phyloP scores from a whole-genome alignment of 2,888 invertebrate species.

The Anoncus sp. region DNA sequence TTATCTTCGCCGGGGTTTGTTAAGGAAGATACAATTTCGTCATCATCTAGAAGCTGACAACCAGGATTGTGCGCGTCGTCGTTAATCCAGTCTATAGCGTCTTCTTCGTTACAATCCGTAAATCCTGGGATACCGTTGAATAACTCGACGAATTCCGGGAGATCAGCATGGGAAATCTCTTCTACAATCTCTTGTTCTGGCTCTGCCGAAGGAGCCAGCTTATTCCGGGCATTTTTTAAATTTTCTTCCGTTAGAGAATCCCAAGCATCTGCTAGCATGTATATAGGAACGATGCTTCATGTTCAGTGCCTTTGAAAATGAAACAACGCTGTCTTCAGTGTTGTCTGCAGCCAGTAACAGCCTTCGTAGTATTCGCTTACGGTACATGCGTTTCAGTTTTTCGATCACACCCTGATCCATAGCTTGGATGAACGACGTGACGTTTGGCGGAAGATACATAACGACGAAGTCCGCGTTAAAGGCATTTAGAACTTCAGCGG shows the following conservation, averaged over 20 bases:
- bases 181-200: slow-evolving; percentile 22
- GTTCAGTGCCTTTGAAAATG: slow-evolving; percentile 55
- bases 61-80: slow-evolving; percentile 45
- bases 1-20: no score
- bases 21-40: slow-evolving; percentile 50
- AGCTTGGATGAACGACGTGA: slow-evolving; percentile 70
- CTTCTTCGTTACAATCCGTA: slow-evolving; percentile 41
- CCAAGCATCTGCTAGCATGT: slow-evolving; percentile 61
- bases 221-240: slow-evolving; percentile 62
- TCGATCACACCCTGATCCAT: slow-evolving; percentile 73
- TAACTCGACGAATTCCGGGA: slow-evolving; percentile 18
- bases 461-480: slow-evolving; percentile 59
- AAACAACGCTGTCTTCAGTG: slow-evolving; percentile 12
- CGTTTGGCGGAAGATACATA: slow-evolving; percentile 67
- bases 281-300: slow-evolving; percentile 61
- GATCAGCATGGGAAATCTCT: slow-evolving; percentile 12
- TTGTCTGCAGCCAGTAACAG: slow-evolving; percentile 52
- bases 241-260: slow-evolving; percentile 49
- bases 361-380: slow-evolving; percentile 62
- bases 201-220: slow-evolving; percentile 68
- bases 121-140: slow-evolving; percentile 47
- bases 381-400: slow-evolving; percentile 69
- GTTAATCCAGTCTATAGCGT: slow-evolving; percentile 52
- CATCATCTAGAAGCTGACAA: slow-evolving; percentile 37
- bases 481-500: slow-evolving; percentile 56